Evolutionary conservation across 1,140 invertebrate species (phyloP).

Genomic region (Hermetia illucens): DNA sequence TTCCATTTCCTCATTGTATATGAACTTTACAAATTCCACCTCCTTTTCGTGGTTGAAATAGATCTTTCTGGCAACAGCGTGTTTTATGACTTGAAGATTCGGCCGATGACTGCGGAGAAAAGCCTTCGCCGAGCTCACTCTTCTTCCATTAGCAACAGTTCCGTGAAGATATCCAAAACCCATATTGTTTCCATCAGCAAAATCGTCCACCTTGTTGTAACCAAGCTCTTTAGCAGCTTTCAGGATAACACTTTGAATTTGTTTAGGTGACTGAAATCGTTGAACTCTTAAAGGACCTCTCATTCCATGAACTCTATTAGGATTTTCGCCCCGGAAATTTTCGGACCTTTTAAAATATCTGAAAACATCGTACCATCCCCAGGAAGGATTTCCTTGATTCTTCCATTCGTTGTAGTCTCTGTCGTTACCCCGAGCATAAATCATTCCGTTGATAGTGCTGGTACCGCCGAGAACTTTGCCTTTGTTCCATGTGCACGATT

Average conservation of each 20-base stretch:
- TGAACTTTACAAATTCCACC: constrained; percentile 57
- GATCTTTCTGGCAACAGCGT: constrained; percentile 32
- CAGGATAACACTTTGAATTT: not conserved
- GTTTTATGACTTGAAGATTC: constrained; percentile 40
- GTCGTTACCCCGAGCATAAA: constrained; percentile 45
- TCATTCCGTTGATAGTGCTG: constrained; percentile 49
- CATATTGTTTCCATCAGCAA: constrained; percentile 34
- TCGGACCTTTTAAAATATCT: constrained; percentile 35
- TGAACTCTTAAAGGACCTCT: no score
- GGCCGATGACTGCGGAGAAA: constrained; percentile 29
- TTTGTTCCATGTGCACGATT: constrained; percentile 35
- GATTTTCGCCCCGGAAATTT: constrained; percentile 9
- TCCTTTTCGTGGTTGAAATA: constrained; percentile 40
- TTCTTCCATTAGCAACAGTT: constrained; percentile 37
- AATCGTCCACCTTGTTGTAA: constrained; percentile 12
- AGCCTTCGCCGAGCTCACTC: constrained; percentile 37
- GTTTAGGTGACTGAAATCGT: not conserved
- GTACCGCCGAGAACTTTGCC: constrained; percentile 45
- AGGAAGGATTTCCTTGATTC: constrained; percentile 25
- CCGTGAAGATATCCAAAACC: constrained; percentile 36
- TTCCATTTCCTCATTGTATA: constrained; percentile 30
- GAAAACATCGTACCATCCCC: constrained; percentile 32
- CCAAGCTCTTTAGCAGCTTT: constrained; percentile 13
- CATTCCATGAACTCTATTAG: no score
- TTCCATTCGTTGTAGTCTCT: constrained; percentile 54